phyloP scores from a whole-genome alignment of 1,140 invertebrate genomes.

The Akabosia matsudoensis region DNA sequence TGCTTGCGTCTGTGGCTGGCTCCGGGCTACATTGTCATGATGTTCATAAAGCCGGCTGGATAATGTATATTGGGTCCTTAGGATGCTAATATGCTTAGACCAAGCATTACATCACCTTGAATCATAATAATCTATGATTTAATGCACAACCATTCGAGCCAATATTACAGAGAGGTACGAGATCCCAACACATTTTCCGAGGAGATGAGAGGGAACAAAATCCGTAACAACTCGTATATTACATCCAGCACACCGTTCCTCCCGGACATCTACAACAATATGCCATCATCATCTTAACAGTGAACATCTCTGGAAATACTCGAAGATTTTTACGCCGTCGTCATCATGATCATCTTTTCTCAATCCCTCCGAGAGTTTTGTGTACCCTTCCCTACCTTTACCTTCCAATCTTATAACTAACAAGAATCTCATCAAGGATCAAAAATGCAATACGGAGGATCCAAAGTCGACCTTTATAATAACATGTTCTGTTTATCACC shows the following conservation, averaged over 20 bases:
- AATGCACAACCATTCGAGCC: neutral
- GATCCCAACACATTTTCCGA: too few species aligned
- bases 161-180: slow-evolving; percentile 13
- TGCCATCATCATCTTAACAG: neutral
- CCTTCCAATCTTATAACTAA: slow-evolving; percentile 7
- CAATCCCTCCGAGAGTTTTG: neutral
- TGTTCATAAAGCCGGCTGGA: neutral
- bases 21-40: slow-evolving; percentile 15
- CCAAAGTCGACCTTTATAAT: neutral
- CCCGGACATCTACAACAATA: neutral
- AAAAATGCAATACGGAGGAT: neutral
- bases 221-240: neutral
- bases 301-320: neutral
- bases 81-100: neutral
- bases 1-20: neutral
- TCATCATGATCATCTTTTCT: neutral
- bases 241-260: neutral
- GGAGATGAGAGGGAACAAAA: neutral
- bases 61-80: neutral
- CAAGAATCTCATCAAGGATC: slow-evolving; percentile 18
- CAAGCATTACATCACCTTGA: slow-evolving; percentile 20
- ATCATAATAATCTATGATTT: slow-evolving; percentile 23
- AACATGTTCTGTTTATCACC: neutral
- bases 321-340: neutral
- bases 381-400: neutral